Conservation (phyloP, 2,797 vertebrate genomes). For the Tarsius wallacei region DNA sequence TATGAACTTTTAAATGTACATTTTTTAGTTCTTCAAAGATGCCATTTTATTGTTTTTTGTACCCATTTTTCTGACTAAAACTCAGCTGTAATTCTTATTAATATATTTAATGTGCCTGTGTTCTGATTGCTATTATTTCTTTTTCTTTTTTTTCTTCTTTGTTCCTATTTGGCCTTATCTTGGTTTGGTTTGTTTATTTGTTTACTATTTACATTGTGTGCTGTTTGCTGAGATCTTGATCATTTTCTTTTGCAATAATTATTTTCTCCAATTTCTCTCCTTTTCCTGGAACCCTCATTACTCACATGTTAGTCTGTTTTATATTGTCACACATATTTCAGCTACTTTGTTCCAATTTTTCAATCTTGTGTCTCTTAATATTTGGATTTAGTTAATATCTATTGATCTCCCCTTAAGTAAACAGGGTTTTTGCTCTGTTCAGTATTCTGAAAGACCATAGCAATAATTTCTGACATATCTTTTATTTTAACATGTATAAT, state of each 20-base stretch:
- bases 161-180: neutral
- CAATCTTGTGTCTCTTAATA: neutral
- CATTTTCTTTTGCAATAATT: neutral
- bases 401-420: neutral
- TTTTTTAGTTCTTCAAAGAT: neutral
- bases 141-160: neutral
- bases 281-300: neutral
- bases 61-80: neutral
- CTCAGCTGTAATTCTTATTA: neutral
- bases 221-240: neutral
- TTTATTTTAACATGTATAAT: neutral
- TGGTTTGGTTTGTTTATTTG: neutral
- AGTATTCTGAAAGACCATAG: neutral
- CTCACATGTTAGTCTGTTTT: neutral
- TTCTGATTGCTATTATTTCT: neutral
- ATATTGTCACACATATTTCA: neutral
- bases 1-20: neutral
- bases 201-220: neutral
- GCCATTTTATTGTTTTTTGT: neutral
- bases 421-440: neutral
- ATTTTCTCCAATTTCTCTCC: neutral
- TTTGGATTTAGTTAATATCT: neutral
- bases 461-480: neutral
- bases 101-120: neutral
- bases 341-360: neutral